phyloP scores from a whole-genome alignment of 2,113 vertebrate genomes.

The Halichoeres trimaculatus region DNA sequence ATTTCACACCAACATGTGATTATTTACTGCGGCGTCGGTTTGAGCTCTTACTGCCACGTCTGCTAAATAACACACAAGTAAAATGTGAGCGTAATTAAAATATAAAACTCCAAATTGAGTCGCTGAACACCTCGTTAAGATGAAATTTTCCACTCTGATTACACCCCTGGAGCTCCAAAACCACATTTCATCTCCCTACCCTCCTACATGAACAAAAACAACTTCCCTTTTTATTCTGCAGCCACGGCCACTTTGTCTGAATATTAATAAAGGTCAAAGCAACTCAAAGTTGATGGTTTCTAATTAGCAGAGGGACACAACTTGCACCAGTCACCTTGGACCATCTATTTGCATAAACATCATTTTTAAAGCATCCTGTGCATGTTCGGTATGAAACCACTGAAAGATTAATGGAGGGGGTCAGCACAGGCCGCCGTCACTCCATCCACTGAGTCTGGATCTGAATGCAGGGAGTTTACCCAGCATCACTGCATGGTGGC shows the following conservation, averaged over 20 bases:
- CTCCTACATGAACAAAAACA: conserved; percentile 10
- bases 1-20: conserved; percentile 18
- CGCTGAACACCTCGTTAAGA: background rate
- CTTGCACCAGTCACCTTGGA: conserved; percentile 63
- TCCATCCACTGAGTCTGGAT: conserved; percentile 14
- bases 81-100: background rate
- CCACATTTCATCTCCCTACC: conserved; percentile 7
- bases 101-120: background rate
- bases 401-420: conserved; percentile 4
- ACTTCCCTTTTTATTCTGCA: conserved; percentile 7
- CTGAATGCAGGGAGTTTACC: background rate
- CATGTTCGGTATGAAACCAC: background rate
- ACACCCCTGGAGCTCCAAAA: background rate
- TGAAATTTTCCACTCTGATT: conserved; percentile 8
- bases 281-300: conserved; percentile 49
- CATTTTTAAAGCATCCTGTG: conserved; percentile 1
- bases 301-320: conserved; percentile 54
- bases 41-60: background rate
- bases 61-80: conserved; percentile 17
- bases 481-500: background rate
- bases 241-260: conserved; percentile 25
- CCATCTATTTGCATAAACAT: conserved; percentile 53
- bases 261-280: conserved; percentile 66
- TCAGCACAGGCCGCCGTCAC: background rate
- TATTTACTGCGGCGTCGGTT: conserved; percentile 9